Evolutionary conservation across 2,113 vertebrate genomes (phyloP).

Genomic region (Phrynocephalus versicolor): DNA sequence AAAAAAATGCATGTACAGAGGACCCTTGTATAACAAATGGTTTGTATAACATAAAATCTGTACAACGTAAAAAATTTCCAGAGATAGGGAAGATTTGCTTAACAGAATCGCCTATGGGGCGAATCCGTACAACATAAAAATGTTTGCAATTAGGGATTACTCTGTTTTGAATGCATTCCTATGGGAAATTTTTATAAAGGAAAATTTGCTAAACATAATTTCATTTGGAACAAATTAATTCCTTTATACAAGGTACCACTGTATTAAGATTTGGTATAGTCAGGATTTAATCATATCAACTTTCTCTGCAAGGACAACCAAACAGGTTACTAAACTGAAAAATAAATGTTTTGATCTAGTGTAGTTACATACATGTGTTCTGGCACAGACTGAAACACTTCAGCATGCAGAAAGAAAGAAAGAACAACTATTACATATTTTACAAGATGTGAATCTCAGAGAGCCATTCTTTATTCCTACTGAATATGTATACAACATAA

Average conservation of each 20-base stretch:
- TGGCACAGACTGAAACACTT: background rate
- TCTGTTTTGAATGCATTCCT: too few relatives aligned
- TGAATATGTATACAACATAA: slow-evolving; percentile 48
- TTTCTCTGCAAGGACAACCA: slow-evolving; percentile 2
- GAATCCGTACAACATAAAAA: too few relatives aligned
- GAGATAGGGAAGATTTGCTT: too few relatives aligned
- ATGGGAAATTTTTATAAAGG: too few relatives aligned
- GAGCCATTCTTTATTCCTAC: slow-evolving; percentile 53
- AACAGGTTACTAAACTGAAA: slow-evolving; percentile 28
- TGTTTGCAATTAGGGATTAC: too few relatives aligned
- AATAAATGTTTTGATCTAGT: slow-evolving; percentile 38
- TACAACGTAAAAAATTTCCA: too few relatives aligned
- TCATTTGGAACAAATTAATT: too few relatives aligned
- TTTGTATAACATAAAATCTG: too few relatives aligned
- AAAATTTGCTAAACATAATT: too few relatives aligned
- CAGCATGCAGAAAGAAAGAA: slow-evolving; percentile 1
- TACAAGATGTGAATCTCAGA: slow-evolving; percentile 65
- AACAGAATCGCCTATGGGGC: too few relatives aligned
- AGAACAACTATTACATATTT: slow-evolving; percentile 72
- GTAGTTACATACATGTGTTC: slow-evolving; percentile 44
- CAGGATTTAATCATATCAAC: slow-evolving; percentile 7
- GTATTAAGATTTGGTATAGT: background rate
- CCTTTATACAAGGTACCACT: too few relatives aligned
- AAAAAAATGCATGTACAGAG: background rate
- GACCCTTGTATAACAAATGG: too few relatives aligned